A percentile compares a stretch with the other conserved stretches of the same genome.
phyloP scores from a whole-genome alignment of 2,888 invertebrate genomes.

The Artemia sp. region DNA sequence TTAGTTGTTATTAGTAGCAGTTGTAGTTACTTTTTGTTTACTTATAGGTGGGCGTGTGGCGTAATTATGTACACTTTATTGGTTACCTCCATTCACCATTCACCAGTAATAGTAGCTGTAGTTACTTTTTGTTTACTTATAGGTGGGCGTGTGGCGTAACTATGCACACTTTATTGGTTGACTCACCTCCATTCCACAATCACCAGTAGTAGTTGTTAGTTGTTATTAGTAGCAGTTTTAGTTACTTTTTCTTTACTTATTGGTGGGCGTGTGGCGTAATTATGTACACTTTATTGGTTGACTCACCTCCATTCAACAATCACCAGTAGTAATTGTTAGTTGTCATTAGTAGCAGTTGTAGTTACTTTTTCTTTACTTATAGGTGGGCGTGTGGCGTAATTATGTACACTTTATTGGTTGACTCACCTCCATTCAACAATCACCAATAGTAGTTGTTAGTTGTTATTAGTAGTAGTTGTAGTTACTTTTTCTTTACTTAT shows the following conservation, averaged over 20 bases:
- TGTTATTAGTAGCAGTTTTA: too few species aligned
- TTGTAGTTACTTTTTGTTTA: slow-evolving; percentile 18
- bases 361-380: slow-evolving; percentile 29
- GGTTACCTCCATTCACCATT: slow-evolving; percentile 97
- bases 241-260: slow-evolving; percentile 29
- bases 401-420: slow-evolving; percentile 92
- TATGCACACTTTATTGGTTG: slow-evolving; percentile 92
- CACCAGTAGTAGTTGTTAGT: too few species aligned
- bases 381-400: slow-evolving; percentile 98
- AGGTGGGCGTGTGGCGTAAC: slow-evolving; percentile 77
- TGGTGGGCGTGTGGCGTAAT: slow-evolving; percentile 98
- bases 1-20: too few species aligned
- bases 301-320: slow-evolving; percentile 99
- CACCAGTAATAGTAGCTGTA: slow-evolving; percentile 49
- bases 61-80: slow-evolving; percentile 96
- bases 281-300: slow-evolving; percentile 92
- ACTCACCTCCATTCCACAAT: slow-evolving; percentile 99
- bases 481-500: slow-evolving; percentile 29
- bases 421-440: slow-evolving; percentile 99
- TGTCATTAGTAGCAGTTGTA: too few species aligned
- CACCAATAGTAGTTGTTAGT: slow-evolving; percentile 49
- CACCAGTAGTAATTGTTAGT: slow-evolving; percentile 49
- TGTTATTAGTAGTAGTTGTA: too few species aligned
- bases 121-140: slow-evolving; percentile 28
- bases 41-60: slow-evolving; percentile 82